Percentiles rank a stretch among this genome's conserved stretches.
Conservation (phyloP, 1,140 invertebrate species). For the Leptinotarsa undecemlineata region DNA sequence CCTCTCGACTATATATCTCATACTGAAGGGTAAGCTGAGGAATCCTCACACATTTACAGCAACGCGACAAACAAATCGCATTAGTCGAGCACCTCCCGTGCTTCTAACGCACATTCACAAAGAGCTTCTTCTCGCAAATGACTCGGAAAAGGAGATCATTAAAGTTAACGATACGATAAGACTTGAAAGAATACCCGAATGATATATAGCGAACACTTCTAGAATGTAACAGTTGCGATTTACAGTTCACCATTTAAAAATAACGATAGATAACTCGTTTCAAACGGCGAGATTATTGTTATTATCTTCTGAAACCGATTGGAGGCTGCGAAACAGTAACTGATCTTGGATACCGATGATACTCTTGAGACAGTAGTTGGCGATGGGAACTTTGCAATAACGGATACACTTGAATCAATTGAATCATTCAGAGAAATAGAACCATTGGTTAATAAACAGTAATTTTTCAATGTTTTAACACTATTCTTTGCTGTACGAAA, state of each 20-base stretch:
- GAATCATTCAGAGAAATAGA: too few relatives aligned
- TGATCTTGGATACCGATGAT: too few relatives aligned
- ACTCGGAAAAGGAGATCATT: conserved; percentile 46
- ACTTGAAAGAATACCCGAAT: conserved; percentile 30
- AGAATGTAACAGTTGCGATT: conserved; percentile 23
- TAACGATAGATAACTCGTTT: conserved; percentile 24
- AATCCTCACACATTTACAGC: background rate
- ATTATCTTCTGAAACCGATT: conserved; percentile 9
- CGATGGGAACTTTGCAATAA: too few relatives aligned
- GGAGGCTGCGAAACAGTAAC: background rate
- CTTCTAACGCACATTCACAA: conserved; percentile 30
- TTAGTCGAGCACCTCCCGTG: conserved; percentile 26
- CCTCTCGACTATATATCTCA: too few relatives aligned
- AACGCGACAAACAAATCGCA: conserved; percentile 41
- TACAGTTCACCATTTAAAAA: conserved; percentile 33
- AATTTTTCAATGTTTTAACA: too few relatives aligned
- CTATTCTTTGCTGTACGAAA: too few relatives aligned
- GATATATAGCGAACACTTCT: conserved; percentile 27
- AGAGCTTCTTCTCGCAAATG: conserved; percentile 40
- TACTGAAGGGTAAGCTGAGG: background rate
- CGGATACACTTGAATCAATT: too few relatives aligned
- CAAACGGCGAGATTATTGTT: conserved; percentile 11
- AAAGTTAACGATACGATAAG: conserved; percentile 47
- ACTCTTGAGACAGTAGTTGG: too few relatives aligned
- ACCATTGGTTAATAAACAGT: too few relatives aligned